Base-by-base conservation (phyloP, 2,113 vertebrate genomes). In the Heterocephalus glaber region DNA sequence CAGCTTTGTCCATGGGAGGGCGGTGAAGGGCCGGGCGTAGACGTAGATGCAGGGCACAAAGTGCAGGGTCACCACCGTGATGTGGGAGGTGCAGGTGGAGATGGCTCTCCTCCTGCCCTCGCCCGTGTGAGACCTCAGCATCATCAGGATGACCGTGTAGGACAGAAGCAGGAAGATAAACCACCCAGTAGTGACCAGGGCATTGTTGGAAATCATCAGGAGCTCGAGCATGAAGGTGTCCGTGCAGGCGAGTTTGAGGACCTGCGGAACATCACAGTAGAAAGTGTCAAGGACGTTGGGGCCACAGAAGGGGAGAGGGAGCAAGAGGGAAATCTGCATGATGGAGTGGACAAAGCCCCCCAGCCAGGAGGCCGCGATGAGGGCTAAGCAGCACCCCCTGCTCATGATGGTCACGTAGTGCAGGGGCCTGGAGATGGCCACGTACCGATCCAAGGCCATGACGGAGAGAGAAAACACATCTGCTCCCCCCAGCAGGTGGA, bases 81-180 rank as follows among this genome's bases (percentile, higher is more conserved):
- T 77, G 86, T 98, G 98, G 14, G 97, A 66, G 0, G 87, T 96
- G 52, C 98, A 98, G 30, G 97, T 98, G 14, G 97, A 97, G 88
- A 98, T 38, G 72, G 89, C 96, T 66, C 98, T 97, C 72, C n/a
- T 70, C 12, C 68, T 96, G 5, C 94, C 94, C 4, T 96, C 70
- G 0, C 92, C 85, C 11, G 54, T 56, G 12, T 56, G 54, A 95
- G 16, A 8, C 16, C 54, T 56, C 11, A 56, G 11, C 16, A 56
- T 14, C 7, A 14, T 11, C 11, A 56, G 16, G 11, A 95, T 95
- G 52, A 91, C 28, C 1, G 35, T 61, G 14, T 91, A 95, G 54
- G 81, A 95, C 33, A 86, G 41, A 13, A 91, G 88, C 1, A 95
- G 52, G 4, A 95, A 16, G 47, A 91, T 3, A 65, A 95, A 95